A percentile compares a stretch with the other conserved stretches of the same genome.
These are phyloP conservation scores for Pseudopleuronectes americanus DNA, from an alignment of 2,797 vertebrate genomes.

Conservation along the genomic window DNA sequence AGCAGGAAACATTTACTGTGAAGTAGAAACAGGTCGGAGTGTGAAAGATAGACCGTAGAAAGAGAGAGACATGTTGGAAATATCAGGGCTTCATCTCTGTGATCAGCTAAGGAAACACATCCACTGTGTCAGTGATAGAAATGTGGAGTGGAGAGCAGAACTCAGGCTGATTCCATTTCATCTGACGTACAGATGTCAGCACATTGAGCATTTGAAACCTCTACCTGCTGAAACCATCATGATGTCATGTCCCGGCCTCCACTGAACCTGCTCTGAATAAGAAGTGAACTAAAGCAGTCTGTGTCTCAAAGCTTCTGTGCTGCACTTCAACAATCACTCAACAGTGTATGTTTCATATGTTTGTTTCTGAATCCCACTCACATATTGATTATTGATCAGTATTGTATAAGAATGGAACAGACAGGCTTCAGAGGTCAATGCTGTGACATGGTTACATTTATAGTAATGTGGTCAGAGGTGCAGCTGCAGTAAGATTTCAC, in stretches of 20 bases:
- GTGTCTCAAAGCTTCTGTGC: conserved; percentile 2
- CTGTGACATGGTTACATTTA: no score
- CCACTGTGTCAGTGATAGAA: conserved; percentile 39
- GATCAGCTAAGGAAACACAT: conserved; percentile 40
- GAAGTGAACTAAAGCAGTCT: neutral
- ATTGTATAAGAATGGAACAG: neutral
- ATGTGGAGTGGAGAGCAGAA: conserved; percentile 27
- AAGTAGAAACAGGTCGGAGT: neutral
- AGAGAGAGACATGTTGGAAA: neutral
- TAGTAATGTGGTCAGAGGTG: no score
- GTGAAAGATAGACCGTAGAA: neutral
- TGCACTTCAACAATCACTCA: conserved; percentile 1
- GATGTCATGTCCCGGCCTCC: neutral
- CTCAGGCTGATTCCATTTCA: conserved; percentile 19
- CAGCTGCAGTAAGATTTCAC: no score
- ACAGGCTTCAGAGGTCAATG: neutral
- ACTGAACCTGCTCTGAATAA: neutral
- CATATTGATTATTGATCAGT: no score
- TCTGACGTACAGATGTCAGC: conserved; percentile 17
- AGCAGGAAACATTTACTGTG: conserved; percentile 9
- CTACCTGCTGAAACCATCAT: neutral
- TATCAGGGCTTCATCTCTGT: conserved; percentile 29
- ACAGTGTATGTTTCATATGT: neutral
- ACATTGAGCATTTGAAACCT: conserved; percentile 7
- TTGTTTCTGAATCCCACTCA: no score